Evolutionary conservation across 2,797 vertebrate genomes (phyloP).

Genomic region (Helicolenus hilgendorfi): DNA sequence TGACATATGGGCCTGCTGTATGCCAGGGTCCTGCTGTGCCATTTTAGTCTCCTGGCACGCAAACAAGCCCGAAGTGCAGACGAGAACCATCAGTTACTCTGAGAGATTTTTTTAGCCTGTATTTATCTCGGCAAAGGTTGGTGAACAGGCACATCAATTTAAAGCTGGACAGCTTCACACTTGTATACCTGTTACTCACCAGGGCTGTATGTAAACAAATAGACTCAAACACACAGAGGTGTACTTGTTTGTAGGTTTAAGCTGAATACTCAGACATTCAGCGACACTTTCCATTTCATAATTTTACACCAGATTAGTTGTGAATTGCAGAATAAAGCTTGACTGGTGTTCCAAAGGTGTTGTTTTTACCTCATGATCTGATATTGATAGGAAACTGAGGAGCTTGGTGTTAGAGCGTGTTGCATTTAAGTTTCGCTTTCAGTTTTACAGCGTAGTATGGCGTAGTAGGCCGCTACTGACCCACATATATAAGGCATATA

Average conservation of each 20-base stretch:
- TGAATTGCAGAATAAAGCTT: neutral
- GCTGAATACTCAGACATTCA: neutral
- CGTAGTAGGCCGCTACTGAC: too few relatives aligned
- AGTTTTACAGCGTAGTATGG: too few relatives aligned
- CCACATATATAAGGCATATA: too few relatives aligned
- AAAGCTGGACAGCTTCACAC: neutral
- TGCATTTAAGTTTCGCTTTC: too few relatives aligned
- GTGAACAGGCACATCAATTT: neutral
- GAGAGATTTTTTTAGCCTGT: neutral
- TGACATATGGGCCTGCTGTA: conserved; percentile 68
- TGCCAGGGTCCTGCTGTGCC: conserved; percentile 62
- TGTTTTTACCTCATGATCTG: neutral
- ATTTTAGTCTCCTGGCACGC: conserved; percentile 59
- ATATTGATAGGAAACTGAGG: neutral
- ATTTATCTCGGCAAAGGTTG: conserved; percentile 15
- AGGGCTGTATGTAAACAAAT: neutral
- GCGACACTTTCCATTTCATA: neutral
- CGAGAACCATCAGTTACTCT: conserved; percentile 23
- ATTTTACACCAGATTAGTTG: neutral
- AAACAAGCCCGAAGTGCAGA: conserved; percentile 31
- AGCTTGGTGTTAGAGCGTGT: too few relatives aligned
- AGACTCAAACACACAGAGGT: neutral
- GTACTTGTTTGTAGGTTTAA: neutral
- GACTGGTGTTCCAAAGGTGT: neutral
- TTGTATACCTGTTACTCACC: neutral